Base-by-base conservation (phyloP, 2,797 vertebrate species). In the Okamejei kenojei region DNA sequence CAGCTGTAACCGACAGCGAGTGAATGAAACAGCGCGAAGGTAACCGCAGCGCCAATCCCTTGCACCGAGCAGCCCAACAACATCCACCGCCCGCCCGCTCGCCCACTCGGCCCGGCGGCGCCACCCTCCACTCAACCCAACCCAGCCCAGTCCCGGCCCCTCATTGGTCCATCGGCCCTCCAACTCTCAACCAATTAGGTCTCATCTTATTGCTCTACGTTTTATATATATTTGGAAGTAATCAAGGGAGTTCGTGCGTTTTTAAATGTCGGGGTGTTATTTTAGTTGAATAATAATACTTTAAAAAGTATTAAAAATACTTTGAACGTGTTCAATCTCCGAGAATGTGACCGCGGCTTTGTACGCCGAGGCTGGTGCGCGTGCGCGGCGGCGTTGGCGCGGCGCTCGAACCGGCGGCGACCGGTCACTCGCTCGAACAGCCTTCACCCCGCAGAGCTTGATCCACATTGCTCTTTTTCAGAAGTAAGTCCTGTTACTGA, bases 11-110 rank as follows among this genome's bases (percentile, higher is more conserved):
- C 3, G 68, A 13, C 68, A 74, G 0, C 1, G 23, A 54, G 7
- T 29, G 4, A 29, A 26, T 54, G 1, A 74, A 19, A 45, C 23
- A 9, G 29, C 1, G 2, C 32, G 26, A 7, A 13, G 19, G 4
- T 13, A 26, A 15, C 15, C 54, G 6, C 54, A 84, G 23, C 54
- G 13, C 81, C 81, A 13, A 1, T 54, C 45, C 23, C 54, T 5
- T 84, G 26, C 38, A 7, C 29, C n/a, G 32, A 78, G 17, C 77
- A 29, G 29, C 58, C 29, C 1, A 81, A 84, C 7, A 90, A 84
- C 11, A 0, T 29, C 73, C 0, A 17, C 0, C 0, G 0, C 13
- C 17, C 45, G 0, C 45, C 6, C 45, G 0, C 45, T 54, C 45
- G 0, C 45, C 6, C 45, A 6, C 45, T 54, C 23, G 17, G 45